Conservation (phyloP, 1,140 invertebrate species). For the Laupala kohalensis region DNA sequence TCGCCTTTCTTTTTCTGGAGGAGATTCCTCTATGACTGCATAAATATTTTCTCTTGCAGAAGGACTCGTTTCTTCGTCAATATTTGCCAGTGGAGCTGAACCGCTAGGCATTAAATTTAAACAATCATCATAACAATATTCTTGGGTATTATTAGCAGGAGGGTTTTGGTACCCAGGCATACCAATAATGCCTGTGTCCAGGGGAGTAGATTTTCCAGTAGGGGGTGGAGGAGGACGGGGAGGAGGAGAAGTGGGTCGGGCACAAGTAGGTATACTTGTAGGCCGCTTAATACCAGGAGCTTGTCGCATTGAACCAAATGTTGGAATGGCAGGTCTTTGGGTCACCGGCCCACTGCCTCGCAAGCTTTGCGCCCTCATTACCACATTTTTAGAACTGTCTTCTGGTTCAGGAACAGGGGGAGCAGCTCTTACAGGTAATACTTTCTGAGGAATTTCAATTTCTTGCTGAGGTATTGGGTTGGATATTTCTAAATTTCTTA, state of each 20-base stretch:
- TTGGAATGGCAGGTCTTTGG: slow-evolving; percentile 45
- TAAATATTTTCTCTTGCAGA: slow-evolving; percentile 60
- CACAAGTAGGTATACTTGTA: slow-evolving; percentile 45
- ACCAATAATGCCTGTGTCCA: slow-evolving; percentile 23
- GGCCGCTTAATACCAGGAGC: slow-evolving; percentile 45
- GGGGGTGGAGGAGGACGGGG: slow-evolving; percentile 42
- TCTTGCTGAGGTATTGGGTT: slow-evolving; percentile 58
- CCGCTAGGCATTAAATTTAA: slow-evolving; percentile 41
- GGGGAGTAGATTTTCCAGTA: not conserved
- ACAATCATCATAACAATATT: slow-evolving; percentile 58
- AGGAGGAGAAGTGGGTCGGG: slow-evolving; percentile 45
- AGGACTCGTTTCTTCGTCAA: slow-evolving; percentile 43
- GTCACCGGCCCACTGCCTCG: slow-evolving; percentile 35
- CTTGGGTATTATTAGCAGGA: slow-evolving; percentile 28
- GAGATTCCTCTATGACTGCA: slow-evolving; percentile 66
- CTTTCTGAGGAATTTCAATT: slow-evolving; percentile 41
- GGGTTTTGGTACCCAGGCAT: slow-evolving; percentile 38
- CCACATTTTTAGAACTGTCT: slow-evolving; percentile 31
- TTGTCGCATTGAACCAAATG: slow-evolving; percentile 66
- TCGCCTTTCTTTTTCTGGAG: slow-evolving; percentile 14
- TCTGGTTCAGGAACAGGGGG: not conserved
- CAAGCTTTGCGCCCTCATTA: slow-evolving; percentile 66
- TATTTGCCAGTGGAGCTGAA: slow-evolving; percentile 41
- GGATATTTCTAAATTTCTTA: slow-evolving; percentile 67
- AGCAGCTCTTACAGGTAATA: slow-evolving; percentile 33